Base-by-base conservation (phyloP, 2,113 vertebrate species). In the Albula goreensis region DNA sequence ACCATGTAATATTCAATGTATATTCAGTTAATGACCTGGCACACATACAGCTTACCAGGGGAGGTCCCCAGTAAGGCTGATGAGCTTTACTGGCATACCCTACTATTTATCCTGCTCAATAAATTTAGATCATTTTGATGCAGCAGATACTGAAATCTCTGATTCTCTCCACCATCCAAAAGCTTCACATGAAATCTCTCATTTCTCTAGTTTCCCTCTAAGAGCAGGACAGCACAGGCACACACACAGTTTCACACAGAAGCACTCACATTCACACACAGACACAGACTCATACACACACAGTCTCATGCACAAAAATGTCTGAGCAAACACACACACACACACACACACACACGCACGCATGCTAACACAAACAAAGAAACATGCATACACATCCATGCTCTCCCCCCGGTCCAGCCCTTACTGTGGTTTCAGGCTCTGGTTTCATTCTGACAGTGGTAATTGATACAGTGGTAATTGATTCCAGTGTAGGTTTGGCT, bases 381-480 rank as follows among this genome's bases (percentile, higher is more conserved):
- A 84, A 51, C 78, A 13, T 77, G 57, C 78, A 79, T 79, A 81
- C 66, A 77, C 78, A 83, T 80, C 66, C 63, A 56, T n/a, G 17
- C 25, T 15, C 82, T 57, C 70, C 51, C 83, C 31, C 31, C 31
- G 31, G 31, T 41, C 31, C 31, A 41, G 31, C 96, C 97, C 98
- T 98, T 97, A 96, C 96, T 96, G 95, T 94, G 94, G 97, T 97
- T 96, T 96, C 94, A 93, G 94, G 93, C 89, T 97, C 94, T 86
- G 90, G 92, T 97, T 97, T 97, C 96, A 83, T 94, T 91, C 96
- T 98, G 97, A 98, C 98, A 97, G 97, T 97, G 96, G 97, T 98
- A 98, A 99, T 98, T 98, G 98, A 99, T 99, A 56, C 12, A 12
- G 96, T 97, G 96, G 97, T 98, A 98, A 99, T 98, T 98, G 98